Percentiles rank a stretch among this genome's conserved stretches.
phyloP scores from a whole-genome alignment of 2,113 vertebrate species.

The cat (Felis catus) region DNA sequence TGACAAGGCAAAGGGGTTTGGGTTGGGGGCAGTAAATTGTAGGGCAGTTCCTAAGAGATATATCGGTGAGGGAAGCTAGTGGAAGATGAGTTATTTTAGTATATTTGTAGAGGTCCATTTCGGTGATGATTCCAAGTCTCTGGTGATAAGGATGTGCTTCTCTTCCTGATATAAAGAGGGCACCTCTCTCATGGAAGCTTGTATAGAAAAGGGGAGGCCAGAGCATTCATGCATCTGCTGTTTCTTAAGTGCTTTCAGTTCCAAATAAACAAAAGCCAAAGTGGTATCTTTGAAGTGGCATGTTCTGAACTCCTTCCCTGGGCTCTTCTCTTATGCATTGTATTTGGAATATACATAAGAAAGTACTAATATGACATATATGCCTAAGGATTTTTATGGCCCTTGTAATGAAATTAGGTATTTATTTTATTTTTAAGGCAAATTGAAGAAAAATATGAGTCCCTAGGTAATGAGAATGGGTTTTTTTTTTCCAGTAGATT shows the following conservation, averaged over 20 bases:
- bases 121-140: not conserved
- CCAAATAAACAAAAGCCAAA: not conserved
- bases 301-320: not conserved
- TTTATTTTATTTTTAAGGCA: constrained; percentile 48
- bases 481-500: not conserved
- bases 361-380: not conserved
- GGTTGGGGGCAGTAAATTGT: not conserved
- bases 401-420: not conserved
- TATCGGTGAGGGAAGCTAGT: not conserved
- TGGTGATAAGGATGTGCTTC: not conserved
- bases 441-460: not conserved
- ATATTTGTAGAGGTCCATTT: not conserved
- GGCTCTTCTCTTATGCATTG: not conserved
- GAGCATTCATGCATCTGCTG: not conserved
- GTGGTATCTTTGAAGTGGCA: not conserved
- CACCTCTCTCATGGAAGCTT: not conserved
- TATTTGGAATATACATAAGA: not conserved
- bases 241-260: not conserved
- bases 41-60: not conserved
- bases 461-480: not conserved
- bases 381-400: not conserved
- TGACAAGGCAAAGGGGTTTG: not conserved
- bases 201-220: not conserved
- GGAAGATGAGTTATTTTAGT: not conserved
- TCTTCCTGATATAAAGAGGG: not conserved